phyloP scores from a whole-genome alignment of 1,140 invertebrate genomes.

The Eriocheir sinensis region DNA sequence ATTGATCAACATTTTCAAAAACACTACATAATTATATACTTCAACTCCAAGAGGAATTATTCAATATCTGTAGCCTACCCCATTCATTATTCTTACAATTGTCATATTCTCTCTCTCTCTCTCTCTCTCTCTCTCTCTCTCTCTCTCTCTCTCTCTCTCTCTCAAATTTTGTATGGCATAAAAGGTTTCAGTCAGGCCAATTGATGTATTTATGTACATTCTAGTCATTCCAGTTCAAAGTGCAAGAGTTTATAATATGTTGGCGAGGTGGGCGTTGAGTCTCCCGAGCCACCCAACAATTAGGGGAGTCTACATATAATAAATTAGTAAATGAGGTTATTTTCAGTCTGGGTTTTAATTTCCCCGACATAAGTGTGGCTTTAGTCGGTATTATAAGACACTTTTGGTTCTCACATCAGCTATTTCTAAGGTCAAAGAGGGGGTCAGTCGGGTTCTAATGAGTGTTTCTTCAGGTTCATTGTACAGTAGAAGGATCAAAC shows the following conservation, averaged over 20 bases:
- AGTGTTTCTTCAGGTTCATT: too few relatives aligned
- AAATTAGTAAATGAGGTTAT: background rate
- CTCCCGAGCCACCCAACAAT: background rate
- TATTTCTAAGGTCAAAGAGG: too few relatives aligned
- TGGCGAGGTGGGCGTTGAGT: background rate
- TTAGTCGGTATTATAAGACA: too few relatives aligned
- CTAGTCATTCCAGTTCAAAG: constrained; percentile 2
- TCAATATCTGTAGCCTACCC: too few relatives aligned
- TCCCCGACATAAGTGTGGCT: too few relatives aligned
- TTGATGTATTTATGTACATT: background rate
- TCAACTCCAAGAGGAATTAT: too few relatives aligned
- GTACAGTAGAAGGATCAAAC: too few relatives aligned
- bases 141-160: background rate
- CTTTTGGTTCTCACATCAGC: too few relatives aligned
- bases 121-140: background rate
- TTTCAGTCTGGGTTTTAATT: background rate
- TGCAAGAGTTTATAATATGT: background rate
- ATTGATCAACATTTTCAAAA: too few relatives aligned
- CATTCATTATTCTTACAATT: background rate
- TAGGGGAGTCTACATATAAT: too few relatives aligned
- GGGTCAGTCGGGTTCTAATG: too few relatives aligned
- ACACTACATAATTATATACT: too few relatives aligned
- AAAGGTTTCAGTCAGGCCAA: background rate
- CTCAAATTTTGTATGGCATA: background rate
- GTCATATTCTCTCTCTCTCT: background rate